Evolutionary conservation across 2,113 vertebrate species (phyloP).

Genomic region (Pardalotus punctatus): DNA sequence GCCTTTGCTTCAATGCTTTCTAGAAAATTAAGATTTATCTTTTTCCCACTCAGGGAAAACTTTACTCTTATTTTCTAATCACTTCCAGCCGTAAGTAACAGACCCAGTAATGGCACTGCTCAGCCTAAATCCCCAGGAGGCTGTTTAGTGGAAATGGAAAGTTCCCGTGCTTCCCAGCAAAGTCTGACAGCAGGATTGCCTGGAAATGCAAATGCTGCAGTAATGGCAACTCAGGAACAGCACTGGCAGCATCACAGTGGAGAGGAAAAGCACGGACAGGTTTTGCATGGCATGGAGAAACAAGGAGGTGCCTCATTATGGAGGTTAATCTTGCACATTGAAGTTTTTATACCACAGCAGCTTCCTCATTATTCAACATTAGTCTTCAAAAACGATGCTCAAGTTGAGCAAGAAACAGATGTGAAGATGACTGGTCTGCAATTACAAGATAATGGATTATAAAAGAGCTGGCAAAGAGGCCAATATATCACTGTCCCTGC

Average conservation of each 20-base stretch:
- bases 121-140: background rate
- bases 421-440: background rate
- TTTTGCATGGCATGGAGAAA: background rate
- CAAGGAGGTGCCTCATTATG: background rate
- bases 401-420: slow-evolving; percentile 1
- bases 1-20: background rate
- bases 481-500: background rate
- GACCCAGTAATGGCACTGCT: background rate
- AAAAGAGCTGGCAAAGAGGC: background rate
- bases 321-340: background rate
- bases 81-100: background rate
- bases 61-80: background rate
- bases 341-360: background rate
- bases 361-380: slow-evolving; percentile 9
- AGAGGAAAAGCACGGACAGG: background rate
- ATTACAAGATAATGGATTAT: slow-evolving; percentile 2
- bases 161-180: background rate
- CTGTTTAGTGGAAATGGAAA: background rate
- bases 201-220: background rate
- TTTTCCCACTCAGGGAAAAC: background rate
- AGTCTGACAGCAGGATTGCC: background rate
- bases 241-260: background rate
- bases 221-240: background rate
- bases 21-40: background rate
- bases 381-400: background rate